Base-by-base conservation (phyloP, 2,113 vertebrate species). In the Pavo muticus region DNA sequence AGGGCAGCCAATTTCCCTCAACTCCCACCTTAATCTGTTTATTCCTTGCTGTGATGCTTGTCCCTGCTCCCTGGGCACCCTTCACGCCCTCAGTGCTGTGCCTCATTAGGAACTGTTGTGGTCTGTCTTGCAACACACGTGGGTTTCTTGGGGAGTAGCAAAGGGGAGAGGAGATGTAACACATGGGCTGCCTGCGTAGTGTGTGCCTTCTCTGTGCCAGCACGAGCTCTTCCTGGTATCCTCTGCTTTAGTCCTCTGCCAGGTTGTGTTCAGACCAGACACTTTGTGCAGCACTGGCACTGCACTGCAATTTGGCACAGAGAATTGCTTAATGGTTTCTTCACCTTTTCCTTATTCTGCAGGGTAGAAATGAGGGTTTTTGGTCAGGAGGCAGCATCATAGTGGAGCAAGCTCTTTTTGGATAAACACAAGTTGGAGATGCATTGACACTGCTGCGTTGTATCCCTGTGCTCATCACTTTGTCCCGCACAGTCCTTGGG, bases 281-380 rank as follows among this genome's bases (percentile, higher is more conserved):
- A 90, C 72, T 96, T 75, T 92, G 93, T 91, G 94, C 94, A 86
- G 94, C 56, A 11, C 87, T 94, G 93, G 93, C 89, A 48, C 4
- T 11, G n/a, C 7, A 40, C 60, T 95, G 76, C 61, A 65, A 63
- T 56, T 86, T 91, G 86, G 91, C 44, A 8, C 68, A 29, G 65
- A 59, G 45, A 88, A 67, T 94, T 94, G 76, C 90, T 84, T 81
- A 94, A 93, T 59, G 59, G 59, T 88, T 94, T 95, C 86, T 32
- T 70, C 94, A 96, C 64, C 14, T 68, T 76, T 84, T 88, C 44
- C 47, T 93, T 89, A 84, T 65, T 61, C 67, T 75, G 29, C 65
- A 73, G 91, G 27, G 54, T 61, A 59, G 90, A 82, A 88, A 94
- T 3, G 9, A 65, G n/a, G 30, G 30, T 48, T 76, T 91, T 95